Conservation (phyloP, 2,888 invertebrate species). For the Urechis unicinctus region DNA sequence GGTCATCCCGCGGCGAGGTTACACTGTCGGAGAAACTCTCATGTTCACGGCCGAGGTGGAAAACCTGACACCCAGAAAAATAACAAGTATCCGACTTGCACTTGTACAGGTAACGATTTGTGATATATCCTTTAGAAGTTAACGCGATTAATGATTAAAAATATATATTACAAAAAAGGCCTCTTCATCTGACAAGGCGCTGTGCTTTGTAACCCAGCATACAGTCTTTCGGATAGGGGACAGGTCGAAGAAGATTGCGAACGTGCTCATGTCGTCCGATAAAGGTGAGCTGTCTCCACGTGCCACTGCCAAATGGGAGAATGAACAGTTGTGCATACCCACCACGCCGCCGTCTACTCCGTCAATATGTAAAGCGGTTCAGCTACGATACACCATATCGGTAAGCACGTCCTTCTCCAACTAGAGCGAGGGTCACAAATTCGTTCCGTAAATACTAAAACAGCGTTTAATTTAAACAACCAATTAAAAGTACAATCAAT, state of each 20-base stretch:
- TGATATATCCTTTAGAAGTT: not conserved
- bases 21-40: slow-evolving; percentile 10
- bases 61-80: slow-evolving; percentile 2
- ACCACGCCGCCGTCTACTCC: slow-evolving; percentile 2
- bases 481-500: no score
- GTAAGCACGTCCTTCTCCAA: no score
- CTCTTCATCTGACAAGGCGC: not conserved
- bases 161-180: not conserved
- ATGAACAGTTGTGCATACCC: slow-evolving; percentile 4
- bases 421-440: no score
- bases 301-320: slow-evolving; percentile 1
- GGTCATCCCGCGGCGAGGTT: slow-evolving; percentile 7
- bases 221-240: slow-evolving; percentile 4
- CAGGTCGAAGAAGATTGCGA: not conserved
- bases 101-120: slow-evolving; percentile 13
- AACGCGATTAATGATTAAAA: not conserved
- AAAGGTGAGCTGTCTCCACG: slow-evolving; percentile 3
- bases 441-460: no score
- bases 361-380: slow-evolving; percentile 1
- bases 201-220: slow-evolving; percentile 1
- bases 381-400: slow-evolving; percentile 5
- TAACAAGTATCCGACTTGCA: slow-evolving; percentile 3
- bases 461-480: no score
- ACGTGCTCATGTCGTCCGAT: not conserved
- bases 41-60: slow-evolving; percentile 10